Evolutionary conservation across 2,797 vertebrate genomes (phyloP).

Genomic region (Uromys caudimaculatus): DNA sequence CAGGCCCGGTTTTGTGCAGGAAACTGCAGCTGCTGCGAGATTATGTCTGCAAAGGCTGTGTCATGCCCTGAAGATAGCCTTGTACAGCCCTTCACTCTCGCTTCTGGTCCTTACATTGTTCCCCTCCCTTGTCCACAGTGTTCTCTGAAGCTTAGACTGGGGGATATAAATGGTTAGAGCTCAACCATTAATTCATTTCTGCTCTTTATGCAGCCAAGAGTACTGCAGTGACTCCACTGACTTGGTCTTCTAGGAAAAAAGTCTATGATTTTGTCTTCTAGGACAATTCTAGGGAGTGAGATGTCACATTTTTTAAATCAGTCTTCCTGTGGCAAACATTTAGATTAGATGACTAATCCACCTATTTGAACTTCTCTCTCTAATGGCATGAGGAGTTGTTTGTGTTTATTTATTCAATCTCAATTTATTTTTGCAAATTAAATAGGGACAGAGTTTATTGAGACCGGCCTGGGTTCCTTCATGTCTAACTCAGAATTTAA

Average conservation of each 20-base stretch:
- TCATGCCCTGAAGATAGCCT: neutral
- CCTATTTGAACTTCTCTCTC: conserved; percentile 19
- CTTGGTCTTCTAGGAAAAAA: neutral
- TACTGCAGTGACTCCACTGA: neutral
- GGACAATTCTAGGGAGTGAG: neutral
- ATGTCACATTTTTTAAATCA: neutral
- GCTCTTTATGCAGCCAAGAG: neutral
- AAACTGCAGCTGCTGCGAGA: neutral
- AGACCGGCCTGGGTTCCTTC: neutral
- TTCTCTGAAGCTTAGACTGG: neutral
- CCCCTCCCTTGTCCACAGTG: neutral
- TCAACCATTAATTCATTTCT: neutral
- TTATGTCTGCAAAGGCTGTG: neutral
- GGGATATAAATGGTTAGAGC: neutral
- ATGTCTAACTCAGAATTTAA: neutral
- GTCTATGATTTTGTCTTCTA: conserved; percentile 18
- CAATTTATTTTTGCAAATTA: conserved; percentile 39
- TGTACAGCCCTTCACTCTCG: neutral
- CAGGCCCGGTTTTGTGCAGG: neutral
- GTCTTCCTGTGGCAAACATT: neutral
- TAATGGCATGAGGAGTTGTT: neutral
- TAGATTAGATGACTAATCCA: conserved; percentile 2
- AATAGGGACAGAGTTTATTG: neutral
- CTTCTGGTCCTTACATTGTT: neutral
- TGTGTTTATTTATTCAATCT: conserved; percentile 13